phyloP scores from a whole-genome alignment of 1,140 invertebrate species.

The Bombus balteatus region DNA sequence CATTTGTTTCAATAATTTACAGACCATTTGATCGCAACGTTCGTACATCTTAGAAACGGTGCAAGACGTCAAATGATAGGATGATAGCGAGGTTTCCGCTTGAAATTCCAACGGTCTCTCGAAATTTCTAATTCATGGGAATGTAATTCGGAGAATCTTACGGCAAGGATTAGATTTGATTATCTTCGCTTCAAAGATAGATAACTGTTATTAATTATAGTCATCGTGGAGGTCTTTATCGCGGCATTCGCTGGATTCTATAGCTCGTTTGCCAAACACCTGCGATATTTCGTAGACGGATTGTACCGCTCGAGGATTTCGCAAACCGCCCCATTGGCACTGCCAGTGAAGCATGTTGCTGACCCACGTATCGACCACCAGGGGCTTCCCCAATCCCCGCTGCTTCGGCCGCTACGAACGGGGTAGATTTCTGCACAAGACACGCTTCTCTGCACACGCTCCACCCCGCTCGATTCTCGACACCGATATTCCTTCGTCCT shows the following conservation, averaged over 20 bases:
- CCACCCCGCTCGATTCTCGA: conserved; percentile 22
- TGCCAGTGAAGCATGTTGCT: conserved; percentile 76
- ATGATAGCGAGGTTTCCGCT: not conserved
- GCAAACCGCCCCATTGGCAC: conserved; percentile 74
- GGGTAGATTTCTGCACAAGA: conserved; percentile 53
- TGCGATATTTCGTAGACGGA: conserved; percentile 71
- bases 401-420: conserved; percentile 17
- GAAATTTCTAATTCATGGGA: not conserved
- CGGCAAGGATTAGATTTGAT: conserved; percentile 15
- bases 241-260: conserved; percentile 8
- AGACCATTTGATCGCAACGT: not conserved
- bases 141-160: not conserved
- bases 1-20: not conserved
- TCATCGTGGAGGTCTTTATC: conserved; percentile 52
- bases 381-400: conserved; percentile 29
- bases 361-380: conserved; percentile 76
- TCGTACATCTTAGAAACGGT: not conserved
- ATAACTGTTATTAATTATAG: conserved; percentile 57
- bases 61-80: not conserved
- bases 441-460: conserved; percentile 53
- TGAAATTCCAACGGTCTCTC: not conserved
- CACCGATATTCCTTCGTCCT: conserved; percentile 54
- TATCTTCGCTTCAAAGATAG: not conserved
- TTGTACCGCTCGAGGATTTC: conserved; percentile 72
- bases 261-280: conserved; percentile 50